Evolutionary conservation across 2,113 vertebrate genomes (phyloP).

Genomic region (Galeopterus variegatus): DNA sequence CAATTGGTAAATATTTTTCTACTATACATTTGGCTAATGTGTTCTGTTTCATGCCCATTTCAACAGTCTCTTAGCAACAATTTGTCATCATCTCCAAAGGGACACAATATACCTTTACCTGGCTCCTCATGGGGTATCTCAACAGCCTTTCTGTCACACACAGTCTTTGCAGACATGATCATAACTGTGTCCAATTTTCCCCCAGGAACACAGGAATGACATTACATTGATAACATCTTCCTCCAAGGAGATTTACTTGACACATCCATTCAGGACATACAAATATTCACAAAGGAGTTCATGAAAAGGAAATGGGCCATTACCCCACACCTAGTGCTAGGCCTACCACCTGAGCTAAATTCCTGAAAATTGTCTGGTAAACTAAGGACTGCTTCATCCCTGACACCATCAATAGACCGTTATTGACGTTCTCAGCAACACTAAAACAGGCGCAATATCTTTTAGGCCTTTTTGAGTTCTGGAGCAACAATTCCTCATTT

Average conservation of each 20-base stretch:
- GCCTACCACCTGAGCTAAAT: not conserved
- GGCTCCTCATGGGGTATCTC: too few species aligned
- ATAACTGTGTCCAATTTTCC: not conserved
- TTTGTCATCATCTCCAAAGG: not conserved
- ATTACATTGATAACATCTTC: not conserved
- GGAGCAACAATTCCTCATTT: too few species aligned
- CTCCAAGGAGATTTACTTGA: not conserved
- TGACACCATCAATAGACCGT: not conserved
- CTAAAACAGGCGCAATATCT: not conserved
- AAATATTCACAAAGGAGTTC: not conserved
- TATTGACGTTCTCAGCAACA: not conserved
- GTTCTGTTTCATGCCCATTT: too few species aligned
- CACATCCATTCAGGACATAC: not conserved
- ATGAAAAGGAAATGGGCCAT: not conserved
- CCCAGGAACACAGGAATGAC: too few species aligned
- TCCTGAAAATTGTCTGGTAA: not conserved
- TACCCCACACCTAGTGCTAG: not conserved
- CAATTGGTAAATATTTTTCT: too few species aligned
- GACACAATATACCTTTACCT: too few species aligned
- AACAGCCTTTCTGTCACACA: too few species aligned
- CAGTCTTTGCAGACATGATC: not conserved
- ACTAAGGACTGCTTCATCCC: not conserved
- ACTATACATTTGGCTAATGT: too few species aligned
- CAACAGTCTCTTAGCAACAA: too few species aligned
- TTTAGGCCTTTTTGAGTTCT: too few species aligned